phyloP scores from a whole-genome alignment of 2,888 invertebrate genomes.

The Pseudococcus jackbeardsleyi region DNA sequence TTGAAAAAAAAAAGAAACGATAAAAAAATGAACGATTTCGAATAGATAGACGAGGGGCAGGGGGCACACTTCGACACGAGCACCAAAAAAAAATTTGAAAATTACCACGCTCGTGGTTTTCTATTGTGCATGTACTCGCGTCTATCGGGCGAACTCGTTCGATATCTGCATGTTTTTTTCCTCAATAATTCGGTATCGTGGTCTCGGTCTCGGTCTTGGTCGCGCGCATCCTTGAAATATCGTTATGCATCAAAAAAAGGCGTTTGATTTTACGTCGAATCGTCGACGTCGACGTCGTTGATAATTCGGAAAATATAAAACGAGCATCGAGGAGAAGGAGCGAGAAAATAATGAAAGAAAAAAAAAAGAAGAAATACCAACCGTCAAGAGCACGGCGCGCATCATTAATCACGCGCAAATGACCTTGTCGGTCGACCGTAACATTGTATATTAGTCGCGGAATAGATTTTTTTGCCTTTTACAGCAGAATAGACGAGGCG shows the following conservation, averaged over 20 bases:
- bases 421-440: constrained; percentile 55
- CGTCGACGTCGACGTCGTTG: background rate
- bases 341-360: background rate
- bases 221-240: too few species aligned
- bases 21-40: too few species aligned
- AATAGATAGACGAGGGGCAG: too few species aligned
- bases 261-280: constrained; percentile 37
- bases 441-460: constrained; percentile 39
- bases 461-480: background rate
- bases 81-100: too few species aligned
- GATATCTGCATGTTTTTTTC: too few species aligned
- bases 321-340: background rate
- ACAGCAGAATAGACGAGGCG: background rate
- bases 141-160: too few species aligned
- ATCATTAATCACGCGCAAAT: constrained; percentile 57
- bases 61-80: too few species aligned
- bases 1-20: too few species aligned
- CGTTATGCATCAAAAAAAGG: background rate
- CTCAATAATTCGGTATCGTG: too few species aligned
- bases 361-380: background rate
- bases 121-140: too few species aligned
- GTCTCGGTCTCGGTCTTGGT: too few species aligned
- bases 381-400: constrained; percentile 45
- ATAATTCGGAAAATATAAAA: background rate
- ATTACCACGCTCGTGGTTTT: too few species aligned